Percentiles rank a stretch among this genome's conserved stretches.
Conservation (phyloP, 2,113 vertebrate species). For the Pteropus alecto region DNA sequence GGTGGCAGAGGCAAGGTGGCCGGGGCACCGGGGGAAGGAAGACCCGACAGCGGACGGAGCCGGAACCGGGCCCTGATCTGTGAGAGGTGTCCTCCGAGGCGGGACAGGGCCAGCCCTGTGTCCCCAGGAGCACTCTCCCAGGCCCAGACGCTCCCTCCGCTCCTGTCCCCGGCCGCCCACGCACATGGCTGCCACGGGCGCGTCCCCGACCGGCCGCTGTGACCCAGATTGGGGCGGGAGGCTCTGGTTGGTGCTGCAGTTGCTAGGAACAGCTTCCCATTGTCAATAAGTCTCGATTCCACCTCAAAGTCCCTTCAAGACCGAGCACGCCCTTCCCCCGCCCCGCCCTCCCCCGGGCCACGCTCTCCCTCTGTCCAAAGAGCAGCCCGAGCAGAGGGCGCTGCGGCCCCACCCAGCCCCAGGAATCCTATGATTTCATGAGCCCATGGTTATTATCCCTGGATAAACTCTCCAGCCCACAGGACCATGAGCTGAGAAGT, state of each 20-base stretch:
- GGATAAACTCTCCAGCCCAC: background rate
- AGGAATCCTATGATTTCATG: background rate
- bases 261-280: rapidly evolving
- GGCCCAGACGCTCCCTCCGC: background rate
- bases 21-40: background rate
- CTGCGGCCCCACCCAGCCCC: background rate
- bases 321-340: background rate
- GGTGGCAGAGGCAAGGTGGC: background rate
- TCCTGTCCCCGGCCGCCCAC: background rate
- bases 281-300: background rate
- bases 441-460: background rate
- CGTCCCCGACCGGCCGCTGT: background rate
- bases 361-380: background rate
- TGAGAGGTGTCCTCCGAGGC: background rate
- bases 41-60: rapidly evolving
- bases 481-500: background rate
- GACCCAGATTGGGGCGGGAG: background rate
- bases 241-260: rapidly evolving
- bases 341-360: background rate
- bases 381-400: background rate
- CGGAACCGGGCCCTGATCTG: too few relatives aligned
- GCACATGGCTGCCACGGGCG: rapidly evolving
- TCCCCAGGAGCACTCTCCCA: background rate
- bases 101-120: too few relatives aligned
- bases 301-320: rapidly evolving